These are phyloP conservation scores for Tolypeutes matacus DNA, from an alignment of 2,797 vertebrate species.

Conservation along the genomic window DNA sequence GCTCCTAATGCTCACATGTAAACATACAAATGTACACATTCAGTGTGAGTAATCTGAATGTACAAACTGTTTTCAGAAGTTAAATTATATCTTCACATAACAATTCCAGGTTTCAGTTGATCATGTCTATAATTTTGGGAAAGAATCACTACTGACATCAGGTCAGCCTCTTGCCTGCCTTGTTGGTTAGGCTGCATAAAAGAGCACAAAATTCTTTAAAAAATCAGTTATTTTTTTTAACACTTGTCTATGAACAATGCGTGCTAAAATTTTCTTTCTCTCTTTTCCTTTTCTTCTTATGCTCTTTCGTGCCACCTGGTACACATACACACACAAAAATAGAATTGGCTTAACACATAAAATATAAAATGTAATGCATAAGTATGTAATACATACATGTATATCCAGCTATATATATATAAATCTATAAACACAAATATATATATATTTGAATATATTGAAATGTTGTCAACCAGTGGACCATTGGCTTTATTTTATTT, in stretches of 20 bases:
- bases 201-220: background rate
- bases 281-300: background rate
- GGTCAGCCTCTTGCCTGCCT: background rate
- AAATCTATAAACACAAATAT: background rate
- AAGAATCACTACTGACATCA: background rate
- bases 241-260: background rate
- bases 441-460: background rate
- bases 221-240: background rate
- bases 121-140: background rate
- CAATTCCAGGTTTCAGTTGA: background rate
- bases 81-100: background rate
- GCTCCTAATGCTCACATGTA: background rate
- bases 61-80: background rate
- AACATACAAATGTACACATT: background rate
- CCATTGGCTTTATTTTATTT: background rate
- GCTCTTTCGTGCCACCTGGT: background rate
- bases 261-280: slow-evolving; percentile 13
- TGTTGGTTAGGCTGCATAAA: background rate
- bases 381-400: background rate
- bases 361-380: background rate
- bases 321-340: background rate
- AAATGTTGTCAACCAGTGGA: background rate
- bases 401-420: background rate
- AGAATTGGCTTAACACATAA: background rate
- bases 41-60: background rate